These are phyloP conservation scores for Chionomys nivalis DNA, from an alignment of 2,113 vertebrate genomes.

Conservation along the genomic window DNA sequence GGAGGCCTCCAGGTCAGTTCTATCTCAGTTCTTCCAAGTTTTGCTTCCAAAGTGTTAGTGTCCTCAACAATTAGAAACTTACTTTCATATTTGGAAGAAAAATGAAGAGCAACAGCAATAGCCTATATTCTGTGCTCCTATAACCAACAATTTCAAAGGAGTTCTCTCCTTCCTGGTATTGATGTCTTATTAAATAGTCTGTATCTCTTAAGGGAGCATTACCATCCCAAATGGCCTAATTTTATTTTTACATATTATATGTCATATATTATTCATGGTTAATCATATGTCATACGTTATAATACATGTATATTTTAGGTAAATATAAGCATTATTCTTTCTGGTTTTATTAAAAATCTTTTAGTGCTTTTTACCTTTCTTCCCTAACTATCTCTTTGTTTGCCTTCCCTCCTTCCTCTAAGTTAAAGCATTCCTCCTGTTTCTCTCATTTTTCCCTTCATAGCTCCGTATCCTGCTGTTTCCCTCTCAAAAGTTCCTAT, in stretches of 20 bases:
- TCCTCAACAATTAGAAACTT: neutral
- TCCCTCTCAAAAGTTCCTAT: neutral
- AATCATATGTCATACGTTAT: neutral
- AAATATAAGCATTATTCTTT: neutral
- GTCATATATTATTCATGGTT: no score
- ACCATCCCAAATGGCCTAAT: neutral
- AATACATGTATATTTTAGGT: neutral
- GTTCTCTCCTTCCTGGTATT: neutral
- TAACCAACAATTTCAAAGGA: neutral
- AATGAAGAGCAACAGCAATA: neutral
- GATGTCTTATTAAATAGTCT: neutral
- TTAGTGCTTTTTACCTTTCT: neutral
- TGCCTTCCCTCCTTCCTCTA: neutral
- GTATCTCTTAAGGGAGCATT: neutral
- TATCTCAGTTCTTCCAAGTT: neutral
- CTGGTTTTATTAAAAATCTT: neutral
- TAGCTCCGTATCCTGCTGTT: neutral
- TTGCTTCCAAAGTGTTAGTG: neutral
- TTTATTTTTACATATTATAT: neutral
- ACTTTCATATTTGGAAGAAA: neutral
- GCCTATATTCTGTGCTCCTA: neutral
- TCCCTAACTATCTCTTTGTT: neutral
- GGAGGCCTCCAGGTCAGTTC: neutral
- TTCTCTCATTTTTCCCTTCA: neutral
- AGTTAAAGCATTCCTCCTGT: neutral